These are phyloP conservation scores for Caenorhabditis sulstoni DNA, from an alignment of 2,888 invertebrate species.

Conservation along the genomic window DNA sequence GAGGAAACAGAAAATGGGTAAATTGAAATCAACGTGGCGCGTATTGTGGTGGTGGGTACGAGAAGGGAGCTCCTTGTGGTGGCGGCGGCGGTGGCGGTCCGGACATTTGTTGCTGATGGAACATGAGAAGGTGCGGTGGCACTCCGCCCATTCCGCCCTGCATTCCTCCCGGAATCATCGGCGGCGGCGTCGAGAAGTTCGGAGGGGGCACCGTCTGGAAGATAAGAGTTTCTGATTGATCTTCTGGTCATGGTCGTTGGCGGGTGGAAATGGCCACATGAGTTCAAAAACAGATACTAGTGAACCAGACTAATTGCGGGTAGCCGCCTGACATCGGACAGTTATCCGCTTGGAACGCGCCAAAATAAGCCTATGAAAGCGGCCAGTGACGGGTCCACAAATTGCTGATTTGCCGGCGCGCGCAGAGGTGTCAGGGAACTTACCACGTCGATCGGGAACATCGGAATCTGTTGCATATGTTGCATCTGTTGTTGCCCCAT, in stretches of 20 bases:
- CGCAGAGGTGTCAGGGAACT: conserved; percentile 4
- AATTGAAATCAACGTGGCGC: conserved; percentile 18
- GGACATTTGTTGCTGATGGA: conserved; percentile 5
- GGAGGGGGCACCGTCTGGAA: conserved; percentile 53
- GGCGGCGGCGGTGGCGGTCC: conserved; percentile 21
- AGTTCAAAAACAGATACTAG: too few species aligned
- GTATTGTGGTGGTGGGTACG: conserved; percentile 39
- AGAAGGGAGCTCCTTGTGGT: neutral
- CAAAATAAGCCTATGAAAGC: too few species aligned
- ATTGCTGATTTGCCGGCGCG: too few species aligned
- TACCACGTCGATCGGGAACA: conserved; percentile 48
- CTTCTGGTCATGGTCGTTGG: too few species aligned
- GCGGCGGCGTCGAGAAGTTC: conserved; percentile 38
- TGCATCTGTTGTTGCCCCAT: neutral
- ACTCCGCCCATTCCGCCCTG: neutral
- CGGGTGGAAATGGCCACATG: too few species aligned
- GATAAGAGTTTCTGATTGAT: neutral
- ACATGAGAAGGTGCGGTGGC: conserved; percentile 32
- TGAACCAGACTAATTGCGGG: too few species aligned
- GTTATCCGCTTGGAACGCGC: too few species aligned
- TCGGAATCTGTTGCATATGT: neutral
- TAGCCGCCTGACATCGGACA: too few species aligned
- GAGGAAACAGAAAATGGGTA: neutral
- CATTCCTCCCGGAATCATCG: neutral
- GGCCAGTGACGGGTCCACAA: too few species aligned